Evolutionary conservation across 2,113 vertebrate genomes (phyloP), one percentile per base, ranked within the genome.

Genomic region (Datnioides undecimradiatus): DNA sequence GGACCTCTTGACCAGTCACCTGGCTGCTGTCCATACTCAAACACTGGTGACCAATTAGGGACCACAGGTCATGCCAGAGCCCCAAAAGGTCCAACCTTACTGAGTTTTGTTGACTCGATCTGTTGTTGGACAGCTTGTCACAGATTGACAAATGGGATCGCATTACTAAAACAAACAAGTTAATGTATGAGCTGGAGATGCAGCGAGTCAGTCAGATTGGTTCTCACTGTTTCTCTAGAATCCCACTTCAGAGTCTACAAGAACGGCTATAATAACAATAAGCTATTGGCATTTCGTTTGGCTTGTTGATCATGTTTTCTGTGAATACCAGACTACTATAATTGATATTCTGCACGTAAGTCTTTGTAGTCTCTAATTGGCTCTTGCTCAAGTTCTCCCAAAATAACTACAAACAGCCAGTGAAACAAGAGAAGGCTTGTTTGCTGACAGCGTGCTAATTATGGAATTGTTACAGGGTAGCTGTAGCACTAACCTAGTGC

Each of bases 151-250:
- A 90, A 90, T 88, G 84, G 77, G 63, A 87, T 85, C 55, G 55
- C 76, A 62, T 93, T 87, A 88, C 88, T 66, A 78, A 90, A 89
- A 86, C 86, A 89, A 92, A 87, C 85, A 55, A 48, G 31, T 74
- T 79, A 73, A 92, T 77, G 71, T 62, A 68, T 40, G 68, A 60
- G 66, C 69, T 78, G 74, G 49, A 87, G 79, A 82, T 65, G 59
- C 36, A 85, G 70, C 52, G 21, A 74, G 58, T 19, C 59, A 70
- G 16, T 68, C 73, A 41, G 58, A 31, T 36, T 78, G 36, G 41
- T 31, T 33, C n/a, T 16, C 57, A 41, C 31, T 21, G 33, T 79
- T 51, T 83, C 63, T 34, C 55, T 59, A 55, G 48, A 51, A 60
- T 51, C 59, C 68, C n/a, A 10, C 41, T 70, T 23, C 7, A 23